Evolutionary conservation across 2,113 vertebrate species (phyloP).

Genomic region (Kobus ellipsiprymnus): DNA sequence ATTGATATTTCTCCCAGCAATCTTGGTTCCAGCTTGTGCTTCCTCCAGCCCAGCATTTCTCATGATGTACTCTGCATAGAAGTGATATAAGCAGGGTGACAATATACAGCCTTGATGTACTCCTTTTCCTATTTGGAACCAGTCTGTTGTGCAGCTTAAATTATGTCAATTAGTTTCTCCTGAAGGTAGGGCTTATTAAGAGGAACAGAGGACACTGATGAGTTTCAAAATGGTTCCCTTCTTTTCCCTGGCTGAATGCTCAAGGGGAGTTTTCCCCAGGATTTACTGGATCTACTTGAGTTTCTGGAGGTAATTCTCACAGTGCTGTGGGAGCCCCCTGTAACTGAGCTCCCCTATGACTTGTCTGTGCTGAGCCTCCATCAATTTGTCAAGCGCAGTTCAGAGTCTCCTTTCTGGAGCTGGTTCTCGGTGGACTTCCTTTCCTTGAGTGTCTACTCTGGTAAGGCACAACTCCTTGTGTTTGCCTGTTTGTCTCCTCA

Average conservation of each 20-base stretch:
- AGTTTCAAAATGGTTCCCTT: not conserved
- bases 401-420: not conserved
- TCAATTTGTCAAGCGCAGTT: not conserved
- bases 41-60: too few relatives aligned
- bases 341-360: not conserved
- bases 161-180: not conserved
- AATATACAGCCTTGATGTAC: too few relatives aligned
- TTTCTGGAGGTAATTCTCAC: not conserved
- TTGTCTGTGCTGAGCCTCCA: not conserved
- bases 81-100: too few relatives aligned
- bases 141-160: not conserved
- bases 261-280: not conserved
- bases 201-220: not conserved
- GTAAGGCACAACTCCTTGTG: not conserved
- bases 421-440: rapidly evolving
- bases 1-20: too few relatives aligned
- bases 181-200: not conserved
- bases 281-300: not conserved
- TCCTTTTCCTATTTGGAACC: too few relatives aligned
- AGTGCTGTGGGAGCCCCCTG: not conserved
- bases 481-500: not conserved
- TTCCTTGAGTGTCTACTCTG: not conserved
- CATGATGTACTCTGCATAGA: too few relatives aligned
- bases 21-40: too few relatives aligned
- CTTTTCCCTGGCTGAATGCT: not conserved